Base-by-base conservation (phyloP, 2,888 invertebrate species). In the Lasioglossum lativentre region DNA sequence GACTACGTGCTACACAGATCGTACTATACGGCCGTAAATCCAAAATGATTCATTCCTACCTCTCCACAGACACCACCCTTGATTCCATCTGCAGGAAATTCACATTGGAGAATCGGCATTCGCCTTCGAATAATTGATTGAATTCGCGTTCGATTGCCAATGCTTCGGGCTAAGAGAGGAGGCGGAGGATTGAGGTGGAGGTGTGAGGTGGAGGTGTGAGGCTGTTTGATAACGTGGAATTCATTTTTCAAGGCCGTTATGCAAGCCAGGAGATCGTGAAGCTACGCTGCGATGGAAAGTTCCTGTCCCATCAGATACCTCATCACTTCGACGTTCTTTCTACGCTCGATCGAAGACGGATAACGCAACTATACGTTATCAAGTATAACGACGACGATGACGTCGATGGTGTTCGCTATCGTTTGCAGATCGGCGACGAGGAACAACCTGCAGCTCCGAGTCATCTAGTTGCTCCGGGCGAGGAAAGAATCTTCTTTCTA, bases 371-470 rank as follows among this genome's bases (percentile, higher is more conserved):
- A 27, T 14, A 14, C 27, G 27, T 27, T 27, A 27, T 27, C 27
- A 8, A 47, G 23, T 47, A 23, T 47, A 10, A 52, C 52, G 27
- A 14, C 27, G 27, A 4, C 27, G 85, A 86, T 14, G 79, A 86
- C 19, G 92, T 92, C 42, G 93, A 94, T 16, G 91, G 90, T 16
- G 90, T 95, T 47, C 94, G 95, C 90, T 95, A 95, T 84, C 90
- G 93, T 34, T 87, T 95, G 52, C 93, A 93, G 8, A 93, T 95
- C 59, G 92, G 91, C 52, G 95, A 94, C 8, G 89, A 91, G 73
- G 93, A 93, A 56, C 93, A 95, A 95, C 71, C 84, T 95, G 68
- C 93, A 94, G 78, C 90, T 95, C 95, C 95, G 38, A 95, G 94
- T 85, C 91, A 92, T 78, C 92, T 95, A 19, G 42, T 95, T 34